These are phyloP conservation scores for Oreochromis mossambicus DNA, from an alignment of 2,797 vertebrate genomes.

Conservation along the genomic window DNA sequence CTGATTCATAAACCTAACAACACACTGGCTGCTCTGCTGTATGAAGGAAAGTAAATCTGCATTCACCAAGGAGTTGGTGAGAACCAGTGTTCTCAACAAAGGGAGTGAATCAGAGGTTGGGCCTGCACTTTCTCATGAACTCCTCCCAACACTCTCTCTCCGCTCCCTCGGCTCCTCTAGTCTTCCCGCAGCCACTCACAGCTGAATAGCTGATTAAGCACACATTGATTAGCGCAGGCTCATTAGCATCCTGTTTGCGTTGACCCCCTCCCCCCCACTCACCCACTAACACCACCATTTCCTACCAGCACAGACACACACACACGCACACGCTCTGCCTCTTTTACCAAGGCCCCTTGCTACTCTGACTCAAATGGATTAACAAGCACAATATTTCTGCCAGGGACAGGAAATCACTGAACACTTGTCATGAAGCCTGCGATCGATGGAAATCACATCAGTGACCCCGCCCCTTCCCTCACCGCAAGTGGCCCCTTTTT, in stretches of 20 bases:
- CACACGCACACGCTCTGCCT: neutral
- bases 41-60: constrained; percentile 32
- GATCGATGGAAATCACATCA: constrained; percentile 67
- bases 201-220: constrained; percentile 85
- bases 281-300: constrained; percentile 30
- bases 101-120: constrained; percentile 63
- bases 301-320: constrained; percentile 7
- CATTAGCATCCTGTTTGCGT: constrained; percentile 85
- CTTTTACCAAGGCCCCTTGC: constrained; percentile 38
- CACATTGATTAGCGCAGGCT: constrained; percentile 82
- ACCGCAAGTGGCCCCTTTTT: constrained; percentile 2
- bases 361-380: constrained; percentile 76
- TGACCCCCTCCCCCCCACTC: constrained; percentile 60
- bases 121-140: constrained; percentile 80
- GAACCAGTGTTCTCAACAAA: constrained; percentile 52
- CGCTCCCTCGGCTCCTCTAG: constrained; percentile 11
- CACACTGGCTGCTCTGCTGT: neutral
- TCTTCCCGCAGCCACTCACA: constrained; percentile 49
- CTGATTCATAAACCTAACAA: constrained; percentile 13
- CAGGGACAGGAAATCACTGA: constrained; percentile 74
- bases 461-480: constrained; percentile 46
- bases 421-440: constrained; percentile 61
- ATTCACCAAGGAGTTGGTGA: constrained; percentile 48
- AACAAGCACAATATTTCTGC: constrained; percentile 60
- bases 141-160: constrained; percentile 55